phyloP scores from a whole-genome alignment of 2,797 vertebrate species.

The Helicolenus hilgendorfi region DNA sequence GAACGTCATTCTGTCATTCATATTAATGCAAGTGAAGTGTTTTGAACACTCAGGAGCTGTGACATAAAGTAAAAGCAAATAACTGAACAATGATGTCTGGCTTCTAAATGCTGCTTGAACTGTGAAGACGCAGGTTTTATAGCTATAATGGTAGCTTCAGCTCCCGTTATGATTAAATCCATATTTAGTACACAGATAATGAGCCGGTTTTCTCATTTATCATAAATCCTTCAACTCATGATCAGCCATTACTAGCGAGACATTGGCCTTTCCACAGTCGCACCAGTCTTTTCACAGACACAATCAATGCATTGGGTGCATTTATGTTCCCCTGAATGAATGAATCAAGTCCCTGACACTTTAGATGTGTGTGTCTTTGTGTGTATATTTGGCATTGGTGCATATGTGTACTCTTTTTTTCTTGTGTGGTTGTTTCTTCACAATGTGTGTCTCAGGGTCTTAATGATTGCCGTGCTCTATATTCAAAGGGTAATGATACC shows the following conservation, averaged over 20 bases:
- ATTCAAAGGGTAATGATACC: constrained; percentile 43
- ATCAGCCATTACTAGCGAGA: constrained; percentile 28
- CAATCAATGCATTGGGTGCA: constrained; percentile 36
- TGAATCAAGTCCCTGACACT: constrained; percentile 7
- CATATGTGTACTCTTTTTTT: constrained; percentile 3
- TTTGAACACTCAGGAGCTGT: background rate
- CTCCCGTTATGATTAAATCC: constrained; percentile 34
- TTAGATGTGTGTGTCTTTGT: constrained; percentile 4
- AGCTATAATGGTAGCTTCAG: background rate
- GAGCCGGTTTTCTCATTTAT: constrained; percentile 26
- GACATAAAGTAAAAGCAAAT: background rate
- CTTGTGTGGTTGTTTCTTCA: constrained; percentile 10
- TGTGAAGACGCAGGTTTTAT: background rate
- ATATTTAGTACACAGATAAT: constrained; percentile 40
- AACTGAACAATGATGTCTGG: background rate
- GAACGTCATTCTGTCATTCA: background rate
- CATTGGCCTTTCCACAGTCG: constrained; percentile 26
- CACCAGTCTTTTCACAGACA: constrained; percentile 26
- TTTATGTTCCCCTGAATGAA: constrained; percentile 10
- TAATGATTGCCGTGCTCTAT: constrained; percentile 10
- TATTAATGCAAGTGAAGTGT: background rate
- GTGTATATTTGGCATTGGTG: background rate
- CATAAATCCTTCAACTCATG: constrained; percentile 44
- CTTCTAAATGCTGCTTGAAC: background rate
- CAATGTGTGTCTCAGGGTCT: background rate